Base-by-base conservation (phyloP, 2,797 vertebrate species). In the Gadopsis marmoratus region DNA sequence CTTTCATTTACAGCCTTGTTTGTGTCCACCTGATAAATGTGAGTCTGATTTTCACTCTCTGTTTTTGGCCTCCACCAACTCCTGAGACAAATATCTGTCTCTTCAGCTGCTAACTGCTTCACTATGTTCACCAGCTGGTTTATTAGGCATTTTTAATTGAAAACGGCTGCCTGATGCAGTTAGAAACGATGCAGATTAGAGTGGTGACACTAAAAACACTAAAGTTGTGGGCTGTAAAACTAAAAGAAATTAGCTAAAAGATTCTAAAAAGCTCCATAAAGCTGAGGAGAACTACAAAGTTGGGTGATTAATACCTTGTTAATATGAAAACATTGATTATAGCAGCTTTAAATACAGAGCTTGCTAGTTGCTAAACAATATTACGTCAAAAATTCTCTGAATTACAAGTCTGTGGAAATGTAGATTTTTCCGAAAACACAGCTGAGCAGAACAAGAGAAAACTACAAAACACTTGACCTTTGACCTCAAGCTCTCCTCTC, bases 401-500 rank as follows among this genome's bases (percentile, higher is more conserved):
- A 21, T 60, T 26, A 53, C 23, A 58, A 0, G 12, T 77, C 37
- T 50, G 16, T 43, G 31, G 9, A 56, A 61, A 60, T 39, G 3
- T 5, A 41, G 2, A 41, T n/a, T 8, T 56, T 71, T 33, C 5
- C 39, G 1, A 6, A 19, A 70, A 59, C 8, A 55, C 2, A 61
- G 21, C n/a, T 29, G 9, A 53, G 26, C 10, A 1, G 14, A 23
- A n/a, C 14, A 43, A 41, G 3, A 71, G n/a, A 31, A 31, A 43
- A 39, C 45, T 11, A 13, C 10, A 21, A 41, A 68, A 54, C 23
- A 51, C 17, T 48, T 75, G 67, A 62, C 72, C 26, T 77, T 54
- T 88, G 68, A 79, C 69, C 43, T 63, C 4, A n/a, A 69, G 8
- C 31, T 58, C 21, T 69, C 17, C 9, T 71, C 39, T 73, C 41